Base-by-base conservation (phyloP, 1,140 invertebrate species). In the Triops longicaudatus region DNA sequence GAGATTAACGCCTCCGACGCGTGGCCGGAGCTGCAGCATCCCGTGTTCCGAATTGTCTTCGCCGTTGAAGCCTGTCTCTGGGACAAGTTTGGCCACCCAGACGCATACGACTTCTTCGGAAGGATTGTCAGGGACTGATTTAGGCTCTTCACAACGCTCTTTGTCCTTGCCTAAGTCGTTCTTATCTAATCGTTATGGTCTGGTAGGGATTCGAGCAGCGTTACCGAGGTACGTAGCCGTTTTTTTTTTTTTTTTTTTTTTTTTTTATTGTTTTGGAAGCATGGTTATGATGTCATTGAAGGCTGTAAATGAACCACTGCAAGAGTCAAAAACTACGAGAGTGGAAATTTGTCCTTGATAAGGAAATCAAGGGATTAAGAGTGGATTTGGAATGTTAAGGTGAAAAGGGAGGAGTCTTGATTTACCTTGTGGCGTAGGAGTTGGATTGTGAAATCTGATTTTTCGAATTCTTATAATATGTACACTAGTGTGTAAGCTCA, bases 101-200 rank as follows among this genome's bases (percentile, higher is more conserved):
- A 22, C 50, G 31, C 31, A 37, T 22, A 22, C 50, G 5, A 63
- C 6, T 63, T n/a, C 17, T 63, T 63, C 50, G 17, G 50, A 63
- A 63, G 50, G 3, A 63, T 14, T 63, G 50, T n/a, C 50, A 17
- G 22, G 50, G 17, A 17, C 14, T 22, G 50, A 63, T 9, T 63
- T 63, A 22, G 50, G 50, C 50, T 63, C 50, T 5, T 63, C 74
- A 76, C 88, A 89, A 79, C 83, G 88, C 26, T 89, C 89, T 1
- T 84, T 89, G 80, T 89, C 88, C 1, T 81, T 90, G 78, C 89
- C 88, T 4, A 89, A 89, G 80, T 89, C 88, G 14, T 90, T 90
- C 81, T 83, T 88, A 26, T 84, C 88, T 1, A 85, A 85, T 83
- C 86, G 78, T 43, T 81, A 81, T 79, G 82, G 81, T 63, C 77